Evolutionary conservation across 2,888 invertebrate species (phyloP), one percentile per base, ranked within the genome.

Genomic region (Cryptocephalus moraei): DNA sequence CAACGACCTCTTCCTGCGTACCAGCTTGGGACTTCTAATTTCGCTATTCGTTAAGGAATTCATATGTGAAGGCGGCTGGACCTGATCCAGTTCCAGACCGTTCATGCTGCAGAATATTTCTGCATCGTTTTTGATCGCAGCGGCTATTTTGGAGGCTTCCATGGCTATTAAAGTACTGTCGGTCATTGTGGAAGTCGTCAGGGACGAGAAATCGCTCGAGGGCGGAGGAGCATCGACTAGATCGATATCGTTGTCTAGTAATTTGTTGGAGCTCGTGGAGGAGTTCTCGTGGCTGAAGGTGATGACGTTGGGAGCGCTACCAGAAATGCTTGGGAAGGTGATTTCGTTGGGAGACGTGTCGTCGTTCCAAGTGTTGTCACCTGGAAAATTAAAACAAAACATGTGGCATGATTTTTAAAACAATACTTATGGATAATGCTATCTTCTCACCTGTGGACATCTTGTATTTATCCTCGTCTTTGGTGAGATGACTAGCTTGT

Each of bases 241-340:
- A 45, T 59, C 60, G 31, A 57, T 48, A 4, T 11, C 60, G 55
- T 49, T 67, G 9, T n/a, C 39, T 10, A 47, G 41, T 9, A 49
- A 32, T 33, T 47, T 46, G 22, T 51, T 47, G 39, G 41, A 11
- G 8, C 31, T 11, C 12, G 14, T n/a, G 3, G 64, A 10, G 66
- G 67, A 56, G 62, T 56, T 55, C 43, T 84, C 81, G 57, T 81
- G 81, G 46, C 77, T 77, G 49, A 85, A 78, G 0, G 87, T 85
- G 0, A 80, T 77, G 2, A 83, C 76, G 59, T 84, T 73, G 1
- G 86, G 88, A 0, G 81, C 81, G 33, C 86, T 84, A 33, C 84
- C 80, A 55, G 87, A 87, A 46, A 89, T 80, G 43, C 86, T 88
- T 0, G 89, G 89, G 66, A 88, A 88, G 0, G 88, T 86, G 33